phyloP scores from a whole-genome alignment of 1,140 invertebrate genomes.

The Drosophila ogumai region DNA sequence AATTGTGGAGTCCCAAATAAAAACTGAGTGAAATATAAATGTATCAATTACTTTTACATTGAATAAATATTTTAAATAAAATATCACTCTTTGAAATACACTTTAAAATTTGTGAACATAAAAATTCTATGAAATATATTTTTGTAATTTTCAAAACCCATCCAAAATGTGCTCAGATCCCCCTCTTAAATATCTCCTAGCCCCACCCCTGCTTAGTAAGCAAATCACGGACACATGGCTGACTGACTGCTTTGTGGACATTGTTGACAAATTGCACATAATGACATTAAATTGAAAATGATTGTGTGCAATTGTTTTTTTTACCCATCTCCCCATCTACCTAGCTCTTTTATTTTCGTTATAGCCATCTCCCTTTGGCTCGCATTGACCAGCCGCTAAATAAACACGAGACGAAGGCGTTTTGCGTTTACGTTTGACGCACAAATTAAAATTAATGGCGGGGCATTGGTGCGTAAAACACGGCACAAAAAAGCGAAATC shows the following conservation, averaged over 20 bases:
- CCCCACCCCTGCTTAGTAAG: not conserved
- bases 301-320: slow-evolving; percentile 83
- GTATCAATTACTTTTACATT: too few species aligned
- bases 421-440: slow-evolving; percentile 59
- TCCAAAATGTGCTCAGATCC: not conserved
- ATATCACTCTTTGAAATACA: not conserved
- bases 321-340: not conserved
- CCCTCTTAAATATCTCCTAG: not conserved
- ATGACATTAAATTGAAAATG: slow-evolving; percentile 85
- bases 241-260: slow-evolving; percentile 73
- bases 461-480: slow-evolving; percentile 77
- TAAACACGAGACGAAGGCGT: slow-evolving; percentile 59
- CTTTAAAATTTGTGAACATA: too few species aligned
- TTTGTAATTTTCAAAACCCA: not conserved
- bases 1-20: too few species aligned
- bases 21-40: too few species aligned
- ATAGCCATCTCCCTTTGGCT: slow-evolving; percentile 16
- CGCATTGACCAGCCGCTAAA: slow-evolving; percentile 31
- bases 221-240: slow-evolving; percentile 64
- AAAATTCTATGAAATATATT: not conserved
- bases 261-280: slow-evolving; percentile 85
- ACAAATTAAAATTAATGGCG: slow-evolving; percentile 83
- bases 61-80: not conserved
- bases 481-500: slow-evolving; percentile 35
- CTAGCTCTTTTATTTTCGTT: slow-evolving; percentile 30